These are phyloP conservation scores for Heliconius aoede DNA, from an alignment of 2,888 invertebrate species.

Conservation along the genomic window DNA sequence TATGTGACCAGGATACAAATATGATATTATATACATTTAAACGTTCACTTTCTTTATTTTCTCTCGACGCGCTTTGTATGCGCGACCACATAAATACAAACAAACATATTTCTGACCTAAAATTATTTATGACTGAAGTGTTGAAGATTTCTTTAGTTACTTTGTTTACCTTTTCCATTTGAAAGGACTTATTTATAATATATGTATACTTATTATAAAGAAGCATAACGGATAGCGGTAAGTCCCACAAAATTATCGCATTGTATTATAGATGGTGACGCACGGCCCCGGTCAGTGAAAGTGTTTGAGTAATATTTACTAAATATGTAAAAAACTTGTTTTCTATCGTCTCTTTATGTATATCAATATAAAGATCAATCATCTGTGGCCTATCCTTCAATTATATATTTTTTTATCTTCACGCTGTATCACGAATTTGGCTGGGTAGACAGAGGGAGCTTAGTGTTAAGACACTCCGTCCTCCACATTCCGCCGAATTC, in stretches of 20 bases:
- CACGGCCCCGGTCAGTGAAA: constrained; percentile 58
- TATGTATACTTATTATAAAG: background rate
- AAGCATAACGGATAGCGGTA: background rate
- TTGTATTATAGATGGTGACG: constrained; percentile 49
- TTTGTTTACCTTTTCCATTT: background rate
- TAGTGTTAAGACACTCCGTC: too few relatives aligned
- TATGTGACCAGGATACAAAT: constrained; percentile 40
- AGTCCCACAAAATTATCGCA: constrained; percentile 14
- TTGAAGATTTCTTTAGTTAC: constrained; percentile 46
- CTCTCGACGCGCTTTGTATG: constrained; percentile 64
- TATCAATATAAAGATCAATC: background rate
- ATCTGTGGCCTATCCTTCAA: background rate
- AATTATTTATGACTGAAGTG: constrained; percentile 52
- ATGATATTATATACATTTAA: constrained; percentile 50
- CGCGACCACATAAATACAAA: constrained; percentile 55
- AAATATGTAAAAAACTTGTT: constrained; percentile 37
- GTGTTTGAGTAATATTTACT: constrained; percentile 56
- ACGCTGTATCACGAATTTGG: too few relatives aligned
- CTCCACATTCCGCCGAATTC: too few relatives aligned
- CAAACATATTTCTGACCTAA: constrained; percentile 59
- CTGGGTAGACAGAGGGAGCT: too few relatives aligned
- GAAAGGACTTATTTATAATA: constrained; percentile 24
- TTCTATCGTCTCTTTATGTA: background rate
- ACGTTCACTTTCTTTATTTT: constrained; percentile 70
- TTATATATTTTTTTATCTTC: too few relatives aligned